Conservation (phyloP, 2,888 invertebrate species). For the Hedya salicella region DNA sequence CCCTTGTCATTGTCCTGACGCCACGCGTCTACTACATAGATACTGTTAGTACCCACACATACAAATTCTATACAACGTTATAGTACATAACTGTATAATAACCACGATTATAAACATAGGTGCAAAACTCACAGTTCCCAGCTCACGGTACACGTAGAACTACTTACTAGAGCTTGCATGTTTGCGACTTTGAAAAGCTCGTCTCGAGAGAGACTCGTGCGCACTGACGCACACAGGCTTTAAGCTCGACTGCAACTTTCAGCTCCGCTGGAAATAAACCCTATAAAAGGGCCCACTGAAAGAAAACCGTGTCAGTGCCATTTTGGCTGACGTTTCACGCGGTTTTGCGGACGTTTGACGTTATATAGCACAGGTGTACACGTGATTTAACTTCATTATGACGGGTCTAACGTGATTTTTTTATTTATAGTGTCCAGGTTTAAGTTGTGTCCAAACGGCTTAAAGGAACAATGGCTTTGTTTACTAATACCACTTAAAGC, state of each 20-base stretch:
- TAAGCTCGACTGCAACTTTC: constrained; percentile 64
- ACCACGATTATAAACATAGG: background rate
- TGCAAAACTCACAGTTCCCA: background rate
- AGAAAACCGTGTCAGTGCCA: constrained; percentile 54
- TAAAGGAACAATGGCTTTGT: no score
- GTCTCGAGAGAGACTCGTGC: constrained; percentile 54
- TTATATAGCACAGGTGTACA: no score
- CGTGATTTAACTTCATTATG: no score
- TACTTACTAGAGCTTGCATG: constrained; percentile 10
- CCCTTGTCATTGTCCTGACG: no score
- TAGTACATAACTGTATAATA: no score
- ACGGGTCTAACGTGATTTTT: no score
- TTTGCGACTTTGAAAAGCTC: constrained; percentile 27
- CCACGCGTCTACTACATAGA: no score
- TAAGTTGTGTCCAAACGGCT: no score
- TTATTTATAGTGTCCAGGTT: no score
- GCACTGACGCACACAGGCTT: constrained; percentile 56
- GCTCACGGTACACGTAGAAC: background rate
- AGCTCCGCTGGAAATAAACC: constrained; percentile 59
- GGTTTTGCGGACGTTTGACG: constrained; percentile 2
- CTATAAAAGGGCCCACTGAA: constrained; percentile 58
- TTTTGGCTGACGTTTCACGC: constrained; percentile 50
- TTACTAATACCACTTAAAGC: no score
- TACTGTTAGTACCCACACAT: no score
- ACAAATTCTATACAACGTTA: no score